A percentile compares a stretch with the other conserved stretches of the same genome.
Evolutionary conservation across 64 coral and sea anemone genomes (phyloP).

Genomic region (Hydrozoanthus tunicans): DNA sequence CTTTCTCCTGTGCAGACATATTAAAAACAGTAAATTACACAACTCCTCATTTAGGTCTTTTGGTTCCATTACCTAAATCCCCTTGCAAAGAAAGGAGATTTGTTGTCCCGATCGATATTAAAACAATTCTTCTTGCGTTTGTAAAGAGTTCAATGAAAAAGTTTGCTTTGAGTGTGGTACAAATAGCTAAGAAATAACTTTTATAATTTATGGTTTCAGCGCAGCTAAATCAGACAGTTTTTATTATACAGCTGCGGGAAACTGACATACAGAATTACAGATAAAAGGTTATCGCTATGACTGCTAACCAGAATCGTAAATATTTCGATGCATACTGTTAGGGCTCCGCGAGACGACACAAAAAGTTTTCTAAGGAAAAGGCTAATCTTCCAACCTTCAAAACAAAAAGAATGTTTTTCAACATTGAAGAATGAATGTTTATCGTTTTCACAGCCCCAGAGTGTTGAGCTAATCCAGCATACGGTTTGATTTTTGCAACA

Average conservation of each 20-base stretch:
- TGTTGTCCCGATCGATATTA: not conserved
- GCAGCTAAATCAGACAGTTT: not conserved
- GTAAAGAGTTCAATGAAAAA: not conserved
- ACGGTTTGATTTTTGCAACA: too few relatives aligned
- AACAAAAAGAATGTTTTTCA: too few relatives aligned
- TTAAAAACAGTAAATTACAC: slow-evolving; percentile 16
- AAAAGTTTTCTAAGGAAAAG: too few relatives aligned
- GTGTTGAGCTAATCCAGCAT: too few relatives aligned
- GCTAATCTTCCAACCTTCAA: too few relatives aligned
- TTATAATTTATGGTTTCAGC: not conserved
- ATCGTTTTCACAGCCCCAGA: too few relatives aligned
- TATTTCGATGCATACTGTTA: too few relatives aligned
- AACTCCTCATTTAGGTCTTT: not conserved
- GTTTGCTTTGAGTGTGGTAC: not conserved
- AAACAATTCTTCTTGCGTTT: not conserved
- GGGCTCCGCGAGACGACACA: too few relatives aligned
- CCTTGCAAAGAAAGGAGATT: not conserved
- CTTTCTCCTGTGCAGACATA: slow-evolving; percentile 4
- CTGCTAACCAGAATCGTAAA: not conserved
- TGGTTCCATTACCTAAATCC: slow-evolving; percentile 26
- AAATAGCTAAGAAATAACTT: not conserved
- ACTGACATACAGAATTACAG: not conserved
- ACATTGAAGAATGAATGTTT: too few relatives aligned
- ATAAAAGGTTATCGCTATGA: not conserved
- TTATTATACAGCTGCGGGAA: not conserved